Evolutionary conservation across 2,888 invertebrate genomes (phyloP), one percentile per base, ranked within the genome.

Genomic region (Dryobotodes eremita): DNA sequence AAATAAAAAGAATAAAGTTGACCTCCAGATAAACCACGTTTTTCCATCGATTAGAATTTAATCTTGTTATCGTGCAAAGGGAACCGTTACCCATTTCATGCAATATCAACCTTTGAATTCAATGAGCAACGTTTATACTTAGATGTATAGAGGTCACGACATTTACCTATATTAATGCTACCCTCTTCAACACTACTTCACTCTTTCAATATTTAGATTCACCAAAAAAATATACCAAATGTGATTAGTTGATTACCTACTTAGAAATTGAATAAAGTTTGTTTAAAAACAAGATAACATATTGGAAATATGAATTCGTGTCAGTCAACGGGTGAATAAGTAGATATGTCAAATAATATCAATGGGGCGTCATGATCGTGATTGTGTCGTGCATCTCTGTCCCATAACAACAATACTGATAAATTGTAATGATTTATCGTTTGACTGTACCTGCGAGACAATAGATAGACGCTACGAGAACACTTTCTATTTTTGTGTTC

Each of bases 221-320:
- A n/a, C 15, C 6, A 17, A 31, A 84, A 80, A 59, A 78, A 31
- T 20, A 50, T 57, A 1, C 55, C 55, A 50, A 84, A 80, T 31
- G 7, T 31, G 6, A 42, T 42, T 42, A 5, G n/a, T n/a, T 8
- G 61, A 66, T 65, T 42, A 46, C 23, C 23, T 74, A 59, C 71
- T 69, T 69, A 48, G n/a, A 73, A 72, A 78, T n/a, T 15, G 55
- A 66, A 62, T 59, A 75, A 61, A 42, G 20, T 76, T 76, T 77
- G 53, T 85, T 77, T 65, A 66, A 75, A 85, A 85, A 85, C 66
- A 76, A 68, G 85, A 79, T 86, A 84, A 73, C 8, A 42, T 57
- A 68, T 73, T 79, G 46, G 15, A 64, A 73, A 75, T 59, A 62
- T 10, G 31, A 76, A 78, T 78, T 74, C 68, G 36, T 73, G 66